A percentile compares a stretch with the other conserved stretches of the same genome.
phyloP scores from a whole-genome alignment of 1,140 invertebrate genomes.

The Caerostris darwini region DNA sequence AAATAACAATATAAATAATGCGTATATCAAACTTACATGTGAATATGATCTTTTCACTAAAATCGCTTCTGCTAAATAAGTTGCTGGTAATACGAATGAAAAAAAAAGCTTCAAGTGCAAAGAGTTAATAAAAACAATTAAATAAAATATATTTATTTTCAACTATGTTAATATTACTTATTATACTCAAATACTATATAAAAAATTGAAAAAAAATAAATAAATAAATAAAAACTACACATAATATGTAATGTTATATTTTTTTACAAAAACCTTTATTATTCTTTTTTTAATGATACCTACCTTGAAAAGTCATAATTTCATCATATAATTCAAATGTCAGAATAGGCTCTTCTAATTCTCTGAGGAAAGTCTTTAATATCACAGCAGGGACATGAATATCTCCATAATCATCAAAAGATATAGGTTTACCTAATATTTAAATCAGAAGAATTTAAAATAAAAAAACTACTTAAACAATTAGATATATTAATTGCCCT shows the following conservation, averaged over 20 bases:
- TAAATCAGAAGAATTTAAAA: too few relatives aligned
- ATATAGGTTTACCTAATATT: slow-evolving; percentile 82
- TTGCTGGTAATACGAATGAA: too few relatives aligned
- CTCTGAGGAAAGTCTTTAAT: slow-evolving; percentile 96
- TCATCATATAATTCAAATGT: slow-evolving; percentile 97
- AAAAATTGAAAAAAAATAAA: neutral
- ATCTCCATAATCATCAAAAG: slow-evolving; percentile 88
- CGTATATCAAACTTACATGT: too few relatives aligned
- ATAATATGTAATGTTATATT: neutral
- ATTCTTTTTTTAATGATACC: neutral
- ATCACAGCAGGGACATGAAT: slow-evolving; percentile 96
- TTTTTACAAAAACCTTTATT: neutral
- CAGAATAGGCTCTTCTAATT: slow-evolving; percentile 95
- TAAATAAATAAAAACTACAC: neutral
- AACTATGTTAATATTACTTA: neutral
- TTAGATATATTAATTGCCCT: too few relatives aligned
- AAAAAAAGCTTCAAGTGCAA: too few relatives aligned
- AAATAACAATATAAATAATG: too few relatives aligned
- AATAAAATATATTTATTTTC: neutral
- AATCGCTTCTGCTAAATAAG: too few relatives aligned
- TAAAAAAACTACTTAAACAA: too few relatives aligned
- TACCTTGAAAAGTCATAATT: slow-evolving; percentile 92
- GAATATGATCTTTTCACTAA: too few relatives aligned
- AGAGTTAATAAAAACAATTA: neutral
- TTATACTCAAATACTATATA: neutral